Percentiles rank a stretch among this genome's conserved stretches.
Conservation (phyloP, 2,888 invertebrate genomes). For the Pheosia gnoma region DNA sequence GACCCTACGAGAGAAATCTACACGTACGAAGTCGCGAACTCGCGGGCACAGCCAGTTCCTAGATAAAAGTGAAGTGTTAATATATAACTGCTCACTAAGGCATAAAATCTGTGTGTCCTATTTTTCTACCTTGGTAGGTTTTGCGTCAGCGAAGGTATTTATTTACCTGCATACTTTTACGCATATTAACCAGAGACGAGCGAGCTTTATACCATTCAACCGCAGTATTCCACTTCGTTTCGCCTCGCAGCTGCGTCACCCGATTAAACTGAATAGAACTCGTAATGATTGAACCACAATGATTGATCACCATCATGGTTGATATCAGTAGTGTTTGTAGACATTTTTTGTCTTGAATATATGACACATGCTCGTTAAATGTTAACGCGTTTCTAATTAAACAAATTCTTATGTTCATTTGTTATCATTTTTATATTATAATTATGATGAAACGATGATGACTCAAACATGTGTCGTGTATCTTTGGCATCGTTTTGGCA, state of each 20-base stretch:
- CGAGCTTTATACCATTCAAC: slow-evolving; percentile 29
- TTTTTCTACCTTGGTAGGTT: neutral
- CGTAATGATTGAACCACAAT: slow-evolving; percentile 24
- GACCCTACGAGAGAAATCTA: too few relatives aligned
- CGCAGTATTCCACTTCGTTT: slow-evolving; percentile 29
- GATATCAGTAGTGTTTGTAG: slow-evolving; percentile 10
- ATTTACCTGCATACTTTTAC: slow-evolving; percentile 25
- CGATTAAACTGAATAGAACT: slow-evolving; percentile 44
- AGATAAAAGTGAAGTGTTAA: too few relatives aligned
- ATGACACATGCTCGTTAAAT: slow-evolving; percentile 20
- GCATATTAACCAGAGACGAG: slow-evolving; percentile 34
- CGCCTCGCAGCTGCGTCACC: slow-evolving; percentile 30
- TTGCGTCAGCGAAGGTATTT: slow-evolving; percentile 1
- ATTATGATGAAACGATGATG: neutral
- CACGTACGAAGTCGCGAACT: too few relatives aligned
- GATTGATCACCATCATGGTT: neutral
- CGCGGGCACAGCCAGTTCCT: too few relatives aligned
- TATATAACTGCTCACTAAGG: too few relatives aligned
- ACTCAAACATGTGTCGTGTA: neutral
- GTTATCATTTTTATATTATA: too few relatives aligned
- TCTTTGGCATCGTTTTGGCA: neutral
- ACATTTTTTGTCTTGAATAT: slow-evolving; percentile 12
- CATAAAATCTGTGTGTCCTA: neutral
- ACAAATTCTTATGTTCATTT: neutral
- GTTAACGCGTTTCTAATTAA: slow-evolving; percentile 10